A percentile compares a stretch with the other conserved stretches of the same genome.
These are phyloP conservation scores for Anastrepha obliqua DNA, from an alignment of 1,140 invertebrate species.

Conservation along the genomic window DNA sequence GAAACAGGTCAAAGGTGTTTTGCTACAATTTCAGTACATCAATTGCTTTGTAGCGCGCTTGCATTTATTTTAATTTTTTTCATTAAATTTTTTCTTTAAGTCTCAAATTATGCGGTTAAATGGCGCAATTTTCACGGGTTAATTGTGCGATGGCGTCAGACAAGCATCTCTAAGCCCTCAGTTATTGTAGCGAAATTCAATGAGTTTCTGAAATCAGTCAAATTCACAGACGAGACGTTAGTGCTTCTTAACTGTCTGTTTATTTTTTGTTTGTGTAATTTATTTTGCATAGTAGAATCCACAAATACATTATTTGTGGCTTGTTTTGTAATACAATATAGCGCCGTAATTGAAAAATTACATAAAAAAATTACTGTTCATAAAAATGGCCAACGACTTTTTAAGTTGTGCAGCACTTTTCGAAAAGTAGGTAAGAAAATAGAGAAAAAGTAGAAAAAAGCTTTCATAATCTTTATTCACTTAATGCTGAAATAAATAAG, in stretches of 20 bases:
- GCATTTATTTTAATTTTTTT: background rate
- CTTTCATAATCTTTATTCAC: constrained; percentile 6
- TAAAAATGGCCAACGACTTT: too few relatives aligned
- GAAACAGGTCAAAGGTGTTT: constrained; percentile 40
- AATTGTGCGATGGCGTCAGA: constrained; percentile 28
- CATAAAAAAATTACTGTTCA: background rate
- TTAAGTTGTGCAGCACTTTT: background rate
- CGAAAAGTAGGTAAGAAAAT: background rate
- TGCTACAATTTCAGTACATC: background rate
- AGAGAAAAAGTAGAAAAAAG: background rate
- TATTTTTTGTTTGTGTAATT: background rate
- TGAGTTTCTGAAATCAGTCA: background rate
- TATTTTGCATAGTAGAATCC: background rate
- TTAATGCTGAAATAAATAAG: background rate
- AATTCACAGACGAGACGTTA: background rate
- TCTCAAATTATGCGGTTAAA: constrained; percentile 42
- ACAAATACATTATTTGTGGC: constrained; percentile 5
- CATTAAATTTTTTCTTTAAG: too few relatives aligned
- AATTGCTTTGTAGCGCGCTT: background rate
- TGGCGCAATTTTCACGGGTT: constrained; percentile 50
- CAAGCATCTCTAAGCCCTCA: background rate
- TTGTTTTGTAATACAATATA: constrained; percentile 33
- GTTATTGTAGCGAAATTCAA: background rate
- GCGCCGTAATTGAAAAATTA: background rate
- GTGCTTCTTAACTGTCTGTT: background rate